Evolutionary conservation across 2,797 vertebrate genomes (phyloP).

Genomic region (Neosilurus hyrtlii): DNA sequence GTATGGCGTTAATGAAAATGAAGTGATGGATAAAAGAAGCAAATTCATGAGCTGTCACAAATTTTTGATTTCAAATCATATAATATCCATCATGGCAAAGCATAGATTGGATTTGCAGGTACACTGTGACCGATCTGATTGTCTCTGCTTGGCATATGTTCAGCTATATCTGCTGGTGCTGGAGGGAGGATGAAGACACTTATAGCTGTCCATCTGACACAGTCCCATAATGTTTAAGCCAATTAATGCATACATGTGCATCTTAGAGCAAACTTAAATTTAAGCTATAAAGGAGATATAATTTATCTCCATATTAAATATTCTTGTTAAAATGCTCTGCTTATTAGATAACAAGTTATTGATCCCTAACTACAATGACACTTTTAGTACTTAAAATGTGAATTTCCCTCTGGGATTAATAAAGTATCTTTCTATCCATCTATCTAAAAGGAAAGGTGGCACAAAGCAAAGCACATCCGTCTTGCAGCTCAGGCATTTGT

Average conservation of each 20-base stretch:
- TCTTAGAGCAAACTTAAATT: not conserved
- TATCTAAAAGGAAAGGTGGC: too few relatives aligned
- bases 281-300: not conserved
- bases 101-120: slow-evolving; percentile 80
- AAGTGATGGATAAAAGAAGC: slow-evolving; percentile 15
- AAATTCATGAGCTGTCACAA: slow-evolving; percentile 43
- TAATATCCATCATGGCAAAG: slow-evolving; percentile 62
- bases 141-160: slow-evolving; percentile 77
- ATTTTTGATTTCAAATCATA: slow-evolving; percentile 39
- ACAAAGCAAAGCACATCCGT: too few relatives aligned
- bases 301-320: not conserved
- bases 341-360: not conserved
- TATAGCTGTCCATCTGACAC: slow-evolving; percentile 48
- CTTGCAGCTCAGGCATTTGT: too few relatives aligned
- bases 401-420: too few relatives aligned
- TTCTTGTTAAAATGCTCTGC: not conserved
- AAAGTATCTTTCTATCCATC: too few relatives aligned
- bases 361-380: not conserved
- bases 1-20: not conserved
- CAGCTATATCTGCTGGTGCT: slow-evolving; percentile 56
- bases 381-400: not conserved
- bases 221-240: slow-evolving; percentile 60
- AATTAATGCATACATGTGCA: slow-evolving; percentile 45
- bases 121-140: slow-evolving; percentile 63
- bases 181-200: slow-evolving; percentile 58